These are phyloP conservation scores for Etia nguti DNA, from an alignment of 2,113 vertebrate genomes.

Conservation along the genomic window DNA sequence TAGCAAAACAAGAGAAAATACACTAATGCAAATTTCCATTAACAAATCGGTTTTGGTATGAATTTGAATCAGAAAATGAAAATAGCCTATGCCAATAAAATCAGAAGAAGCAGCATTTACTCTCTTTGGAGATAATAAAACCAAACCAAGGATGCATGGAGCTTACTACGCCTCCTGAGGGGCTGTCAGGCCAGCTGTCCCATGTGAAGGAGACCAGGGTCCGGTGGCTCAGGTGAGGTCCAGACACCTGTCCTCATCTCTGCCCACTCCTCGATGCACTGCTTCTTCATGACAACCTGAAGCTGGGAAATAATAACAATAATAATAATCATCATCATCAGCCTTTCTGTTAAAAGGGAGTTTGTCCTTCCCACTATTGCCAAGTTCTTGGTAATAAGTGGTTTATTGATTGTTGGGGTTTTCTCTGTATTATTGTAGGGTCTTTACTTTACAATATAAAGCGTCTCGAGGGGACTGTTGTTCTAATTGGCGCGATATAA, in stretches of 20 bases:
- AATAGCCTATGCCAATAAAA: neutral
- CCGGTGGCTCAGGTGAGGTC: slow-evolving; percentile 42
- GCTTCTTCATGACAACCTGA: slow-evolving; percentile 14
- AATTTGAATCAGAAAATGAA: neutral
- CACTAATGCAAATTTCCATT: neutral
- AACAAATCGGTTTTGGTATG: neutral
- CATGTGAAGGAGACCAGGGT: neutral
- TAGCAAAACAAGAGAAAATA: neutral
- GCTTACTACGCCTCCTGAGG: neutral
- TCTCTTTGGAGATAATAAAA: neutral
- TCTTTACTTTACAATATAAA: neutral
- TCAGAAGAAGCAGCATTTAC: neutral
- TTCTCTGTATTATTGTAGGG: neutral
- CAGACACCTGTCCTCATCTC: slow-evolving; percentile 1
- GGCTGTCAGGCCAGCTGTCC: neutral
- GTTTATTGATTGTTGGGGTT: neutral
- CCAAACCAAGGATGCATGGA: neutral
- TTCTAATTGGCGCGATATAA: neutral
- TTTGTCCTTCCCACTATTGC: neutral
- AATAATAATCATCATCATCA: neutral
- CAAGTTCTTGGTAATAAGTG: neutral
- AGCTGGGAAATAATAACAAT: neutral
- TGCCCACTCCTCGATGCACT: neutral
- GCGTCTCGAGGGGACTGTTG: neutral
- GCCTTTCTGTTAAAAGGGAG: neutral